Percentiles rank a stretch among this genome's conserved stretches.
phyloP scores from a whole-genome alignment of 2,888 invertebrate species.

The Ctena decussata region DNA sequence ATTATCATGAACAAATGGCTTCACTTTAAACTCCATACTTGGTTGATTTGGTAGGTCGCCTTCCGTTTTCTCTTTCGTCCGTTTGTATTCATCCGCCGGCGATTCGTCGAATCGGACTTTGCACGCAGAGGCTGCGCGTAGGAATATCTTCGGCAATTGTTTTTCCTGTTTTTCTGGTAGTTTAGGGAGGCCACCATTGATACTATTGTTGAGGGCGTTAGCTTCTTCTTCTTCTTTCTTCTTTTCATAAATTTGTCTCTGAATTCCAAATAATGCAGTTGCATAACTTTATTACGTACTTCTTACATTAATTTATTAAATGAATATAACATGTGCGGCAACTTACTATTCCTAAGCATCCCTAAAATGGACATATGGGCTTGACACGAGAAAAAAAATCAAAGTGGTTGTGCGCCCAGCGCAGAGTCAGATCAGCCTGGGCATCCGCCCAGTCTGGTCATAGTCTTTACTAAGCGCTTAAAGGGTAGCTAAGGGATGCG shows the following conservation, averaged over 20 bases:
- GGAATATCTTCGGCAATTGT: slow-evolving; percentile 46
- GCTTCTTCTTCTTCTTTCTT: slow-evolving; percentile 10
- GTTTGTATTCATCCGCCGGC: neutral
- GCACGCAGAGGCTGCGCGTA: slow-evolving; percentile 37
- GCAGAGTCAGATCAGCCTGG: no score
- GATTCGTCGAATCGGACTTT: neutral
- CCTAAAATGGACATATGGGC: no score
- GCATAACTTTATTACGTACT: no score
- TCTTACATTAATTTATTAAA: no score
- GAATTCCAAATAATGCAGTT: neutral
- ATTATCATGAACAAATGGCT: slow-evolving; percentile 29
- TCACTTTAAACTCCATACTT: slow-evolving; percentile 29
- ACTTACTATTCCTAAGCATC: no score
- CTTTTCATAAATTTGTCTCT: neutral
- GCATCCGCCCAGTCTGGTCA: no score
- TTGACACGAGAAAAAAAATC: no score
- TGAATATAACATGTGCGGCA: no score
- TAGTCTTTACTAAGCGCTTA: no score
- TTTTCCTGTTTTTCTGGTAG: slow-evolving; percentile 35
- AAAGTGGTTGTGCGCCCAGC: no score
- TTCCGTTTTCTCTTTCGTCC: slow-evolving; percentile 35
- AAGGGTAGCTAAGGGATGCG: no score
- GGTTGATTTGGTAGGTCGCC: slow-evolving; percentile 14
- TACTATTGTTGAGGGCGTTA: neutral
- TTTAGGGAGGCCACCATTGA: neutral